Conservation (phyloP, 2,888 invertebrate species). For the Thyatira batis region DNA sequence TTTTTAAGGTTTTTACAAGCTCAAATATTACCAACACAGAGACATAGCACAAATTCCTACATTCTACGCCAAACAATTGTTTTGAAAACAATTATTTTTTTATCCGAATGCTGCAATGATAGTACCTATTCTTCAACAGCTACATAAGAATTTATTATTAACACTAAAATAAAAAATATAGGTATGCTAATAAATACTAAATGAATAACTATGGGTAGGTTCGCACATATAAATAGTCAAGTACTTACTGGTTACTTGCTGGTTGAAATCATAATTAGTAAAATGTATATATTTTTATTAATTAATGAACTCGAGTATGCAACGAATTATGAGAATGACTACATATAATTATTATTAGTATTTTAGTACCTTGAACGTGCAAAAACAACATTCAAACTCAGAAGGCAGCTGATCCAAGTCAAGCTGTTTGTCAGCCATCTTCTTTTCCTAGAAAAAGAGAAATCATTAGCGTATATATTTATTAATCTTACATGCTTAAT, state of each 20-base stretch:
- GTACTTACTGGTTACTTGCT: conserved; percentile 48
- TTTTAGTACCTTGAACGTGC: conserved; percentile 94
- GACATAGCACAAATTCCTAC: too few species aligned
- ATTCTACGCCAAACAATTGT: too few species aligned
- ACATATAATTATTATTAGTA: conserved; percentile 48
- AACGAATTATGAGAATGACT: conserved; percentile 21
- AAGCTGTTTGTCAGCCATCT: conserved; percentile 87
- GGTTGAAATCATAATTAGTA: conserved; percentile 41
- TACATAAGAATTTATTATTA: too few species aligned
- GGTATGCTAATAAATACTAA: too few species aligned
- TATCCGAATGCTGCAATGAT: too few species aligned
- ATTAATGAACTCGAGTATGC: conserved; percentile 19
- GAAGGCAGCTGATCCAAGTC: conserved; percentile 95
- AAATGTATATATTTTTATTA: conserved; percentile 17
- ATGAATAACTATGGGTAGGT: too few species aligned
- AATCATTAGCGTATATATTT: conserved; percentile 57
- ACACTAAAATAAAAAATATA: background rate
- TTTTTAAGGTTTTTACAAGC: too few species aligned
- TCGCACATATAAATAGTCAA: conserved; percentile 20
- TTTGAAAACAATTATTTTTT: too few species aligned
- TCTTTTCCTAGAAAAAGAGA: conserved; percentile 85
- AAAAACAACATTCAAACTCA: conserved; percentile 98
- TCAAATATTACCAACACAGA: too few species aligned
- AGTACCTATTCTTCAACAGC: too few species aligned
- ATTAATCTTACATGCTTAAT: conserved; percentile 10